Evolutionary conservation across 2,113 vertebrate species (phyloP).

Genomic region (Pavo muticus): DNA sequence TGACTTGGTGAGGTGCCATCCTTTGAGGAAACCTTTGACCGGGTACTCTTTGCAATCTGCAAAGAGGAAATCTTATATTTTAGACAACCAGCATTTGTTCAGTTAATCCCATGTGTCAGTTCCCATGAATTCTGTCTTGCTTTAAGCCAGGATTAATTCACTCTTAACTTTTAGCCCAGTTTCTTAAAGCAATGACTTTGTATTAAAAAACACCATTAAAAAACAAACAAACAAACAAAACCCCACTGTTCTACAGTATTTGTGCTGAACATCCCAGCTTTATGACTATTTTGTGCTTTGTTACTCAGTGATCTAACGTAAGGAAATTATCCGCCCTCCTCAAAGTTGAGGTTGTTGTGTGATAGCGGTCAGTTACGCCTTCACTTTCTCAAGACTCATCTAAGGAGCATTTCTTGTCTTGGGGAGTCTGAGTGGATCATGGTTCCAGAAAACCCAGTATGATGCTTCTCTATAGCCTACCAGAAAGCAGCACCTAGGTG

Average conservation of each 20-base stretch:
- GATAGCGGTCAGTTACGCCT: neutral
- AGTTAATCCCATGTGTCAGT: neutral
- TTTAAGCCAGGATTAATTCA: neutral
- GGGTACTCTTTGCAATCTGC: neutral
- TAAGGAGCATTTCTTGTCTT: neutral
- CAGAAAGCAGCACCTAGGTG: neutral
- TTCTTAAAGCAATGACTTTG: neutral
- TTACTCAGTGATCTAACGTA: neutral
- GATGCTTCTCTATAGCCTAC: neutral
- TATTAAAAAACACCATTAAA: neutral
- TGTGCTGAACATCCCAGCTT: neutral
- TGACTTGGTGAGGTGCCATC: neutral
- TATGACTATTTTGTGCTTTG: neutral
- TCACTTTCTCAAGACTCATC: neutral
- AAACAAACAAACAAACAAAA: neutral
- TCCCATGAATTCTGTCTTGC: neutral
- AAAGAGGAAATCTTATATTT: neutral
- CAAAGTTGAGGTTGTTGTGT: neutral
- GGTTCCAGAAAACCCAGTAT: neutral
- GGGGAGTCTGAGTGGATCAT: neutral
- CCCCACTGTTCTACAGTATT: neutral
- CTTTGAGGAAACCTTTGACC: neutral
- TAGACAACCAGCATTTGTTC: neutral
- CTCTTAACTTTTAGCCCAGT: neutral
- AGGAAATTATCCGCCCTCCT: neutral